Evolutionary conservation across 2,113 vertebrate species (phyloP), one percentile per base, ranked within the genome.

Genomic region (Xenus cinereus): DNA sequence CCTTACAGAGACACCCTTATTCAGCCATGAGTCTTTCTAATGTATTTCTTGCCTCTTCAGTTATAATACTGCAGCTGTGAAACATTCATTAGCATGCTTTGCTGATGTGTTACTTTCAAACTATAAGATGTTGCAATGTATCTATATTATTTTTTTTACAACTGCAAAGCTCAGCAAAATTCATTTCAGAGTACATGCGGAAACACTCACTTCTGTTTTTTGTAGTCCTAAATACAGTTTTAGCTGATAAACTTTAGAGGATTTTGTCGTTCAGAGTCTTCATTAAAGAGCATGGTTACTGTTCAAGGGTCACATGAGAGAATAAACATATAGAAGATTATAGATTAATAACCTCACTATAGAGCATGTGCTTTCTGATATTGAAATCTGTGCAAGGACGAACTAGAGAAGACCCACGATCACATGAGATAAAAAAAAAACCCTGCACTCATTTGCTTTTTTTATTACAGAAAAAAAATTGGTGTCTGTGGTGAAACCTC

Each of bases 1-100:
- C 39, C 67, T 89, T 71, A 62, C 45, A 85, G 57, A 84, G 17
- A 67, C 15, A 56, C 83, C 41, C 23, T 74, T 73, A 75, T 91
- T 91, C 41, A 91, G 21, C 53, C 48, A 35, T 57, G 45, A 54
- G 59, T 50, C 59, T 92, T 95, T 74, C 33, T 89, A 77, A 95
- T 41, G 23, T 51, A 78, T 91, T 95, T 93, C 69, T 95, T 94
- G 56, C 30, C 56, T 94, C 41, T 87, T 93, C 69, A 69, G 51
- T 90, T 90, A 75, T 23, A 95, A 92, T 86, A 35, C 73, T 84
- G 69, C 79, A 97, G 84, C 94, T 95, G 77, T 76, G 84, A 80
- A 89, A 60, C n/a, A 10, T 48, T 95, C 69, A 91, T 89, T 96
- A 95, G 21, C 72, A 83, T 84, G 28, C 39, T 85, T 87, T 93